These are phyloP conservation scores for Pseudomyrmex sp. DNA, from an alignment of 1,140 invertebrate genomes.

Conservation along the genomic window DNA sequence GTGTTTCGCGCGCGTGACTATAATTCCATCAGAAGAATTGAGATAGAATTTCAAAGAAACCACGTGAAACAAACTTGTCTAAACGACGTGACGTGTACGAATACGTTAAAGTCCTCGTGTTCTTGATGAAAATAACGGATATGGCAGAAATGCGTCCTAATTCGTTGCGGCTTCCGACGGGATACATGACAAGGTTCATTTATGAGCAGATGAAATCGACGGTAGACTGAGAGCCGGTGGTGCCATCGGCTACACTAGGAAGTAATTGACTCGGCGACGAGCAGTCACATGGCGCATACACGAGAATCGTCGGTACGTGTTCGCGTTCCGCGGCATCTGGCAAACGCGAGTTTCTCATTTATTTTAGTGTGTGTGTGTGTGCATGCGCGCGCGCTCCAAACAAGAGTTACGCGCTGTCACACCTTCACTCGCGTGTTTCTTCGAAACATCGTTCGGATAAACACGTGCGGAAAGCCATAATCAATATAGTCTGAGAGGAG, in stretches of 20 bases:
- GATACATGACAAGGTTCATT: conserved; percentile 58
- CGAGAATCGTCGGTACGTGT: conserved; percentile 32
- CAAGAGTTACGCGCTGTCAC: conserved; percentile 40
- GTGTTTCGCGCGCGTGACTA: neutral
- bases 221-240: neutral
- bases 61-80: neutral
- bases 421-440: neutral
- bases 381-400: neutral
- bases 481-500: neutral
- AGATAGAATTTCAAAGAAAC: neutral
- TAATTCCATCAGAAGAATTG: neutral
- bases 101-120: too few relatives aligned
- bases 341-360: conserved; percentile 68
- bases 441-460: conserved; percentile 2
- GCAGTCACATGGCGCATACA: conserved; percentile 42
- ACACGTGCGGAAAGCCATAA: neutral
- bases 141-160: conserved; percentile 2
- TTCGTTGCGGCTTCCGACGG: neutral
- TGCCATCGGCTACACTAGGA: conserved; percentile 48
- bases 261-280: conserved; percentile 62
- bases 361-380: conserved; percentile 50
- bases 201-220: conserved; percentile 57
- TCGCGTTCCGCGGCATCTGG: conserved; percentile 61
- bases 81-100: neutral
- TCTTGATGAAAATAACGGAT: neutral